Percentiles rank a stretch among this genome's conserved stretches.
Evolutionary conservation across 2,797 vertebrate genomes (phyloP).

Genomic region (Cetoscarus ocellatus): DNA sequence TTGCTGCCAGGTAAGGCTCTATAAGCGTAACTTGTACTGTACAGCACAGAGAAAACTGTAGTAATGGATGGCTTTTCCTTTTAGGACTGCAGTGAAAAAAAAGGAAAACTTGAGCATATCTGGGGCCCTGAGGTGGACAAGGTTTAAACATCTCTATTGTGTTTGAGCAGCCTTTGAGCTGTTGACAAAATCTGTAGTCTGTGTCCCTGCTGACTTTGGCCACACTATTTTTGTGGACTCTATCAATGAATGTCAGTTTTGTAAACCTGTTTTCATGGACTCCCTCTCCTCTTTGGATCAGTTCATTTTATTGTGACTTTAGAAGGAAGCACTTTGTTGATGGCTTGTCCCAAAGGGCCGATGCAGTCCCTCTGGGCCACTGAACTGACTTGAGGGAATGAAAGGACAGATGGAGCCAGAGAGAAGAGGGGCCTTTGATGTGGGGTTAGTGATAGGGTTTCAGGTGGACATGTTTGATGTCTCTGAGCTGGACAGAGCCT

Average conservation of each 20-base stretch:
- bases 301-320: slow-evolving; percentile 50
- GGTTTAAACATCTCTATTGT: slow-evolving; percentile 40
- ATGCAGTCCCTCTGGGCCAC: slow-evolving; percentile 36
- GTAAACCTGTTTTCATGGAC: slow-evolving; percentile 53
- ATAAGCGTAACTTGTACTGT: slow-evolving; percentile 11
- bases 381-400: slow-evolving; percentile 52
- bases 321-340: slow-evolving; percentile 64
- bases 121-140: slow-evolving; percentile 2
- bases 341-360: slow-evolving; percentile 44
- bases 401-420: slow-evolving; percentile 60
- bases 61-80: slow-evolving; percentile 21
- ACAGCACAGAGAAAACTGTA: slow-evolving; percentile 9
- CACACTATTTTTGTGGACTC: slow-evolving; percentile 19
- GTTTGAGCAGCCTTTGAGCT: slow-evolving; percentile 15
- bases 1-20: neutral
- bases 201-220: slow-evolving; percentile 27
- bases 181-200: slow-evolving; percentile 33
- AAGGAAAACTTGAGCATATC: neutral
- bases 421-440: slow-evolving; percentile 63
- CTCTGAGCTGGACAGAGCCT: slow-evolving; percentile 47
- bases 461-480: slow-evolving; percentile 63
- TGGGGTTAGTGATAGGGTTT: slow-evolving; percentile 46
- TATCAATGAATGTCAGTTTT: slow-evolving; percentile 43
- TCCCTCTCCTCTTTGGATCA: slow-evolving; percentile 25
- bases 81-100: slow-evolving; percentile 18